These are phyloP conservation scores for Papilio dardanus DNA, from an alignment of 1,140 invertebrate species.

Conservation along the genomic window DNA sequence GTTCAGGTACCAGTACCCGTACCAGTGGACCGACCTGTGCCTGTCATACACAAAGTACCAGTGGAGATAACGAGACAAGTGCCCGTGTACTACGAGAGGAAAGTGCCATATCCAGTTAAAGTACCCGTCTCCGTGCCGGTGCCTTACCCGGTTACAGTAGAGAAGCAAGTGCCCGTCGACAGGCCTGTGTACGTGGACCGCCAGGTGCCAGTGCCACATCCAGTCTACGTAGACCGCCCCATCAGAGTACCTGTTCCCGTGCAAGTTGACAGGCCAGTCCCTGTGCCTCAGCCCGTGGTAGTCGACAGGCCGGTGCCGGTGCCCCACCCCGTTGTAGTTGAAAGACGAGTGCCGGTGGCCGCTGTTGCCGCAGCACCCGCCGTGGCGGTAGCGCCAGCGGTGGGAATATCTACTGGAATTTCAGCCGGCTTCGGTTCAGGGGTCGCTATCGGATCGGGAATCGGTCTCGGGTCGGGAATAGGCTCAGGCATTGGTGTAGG, in stretches of 20 bases:
- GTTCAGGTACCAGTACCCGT: constrained; percentile 82
- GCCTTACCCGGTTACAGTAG: constrained; percentile 73
- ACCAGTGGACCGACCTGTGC: constrained; percentile 70
- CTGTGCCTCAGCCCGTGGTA: constrained; percentile 70
- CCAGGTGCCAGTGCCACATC: constrained; percentile 70
- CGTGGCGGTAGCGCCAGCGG: constrained; percentile 42
- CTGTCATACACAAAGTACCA: constrained; percentile 70
- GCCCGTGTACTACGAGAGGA: constrained; percentile 80
- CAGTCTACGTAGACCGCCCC: constrained; percentile 68
- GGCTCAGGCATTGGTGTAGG: constrained; percentile 5
- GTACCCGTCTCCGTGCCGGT: constrained; percentile 71
- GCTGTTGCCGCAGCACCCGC: constrained; percentile 34
- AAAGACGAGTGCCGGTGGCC: constrained; percentile 54
- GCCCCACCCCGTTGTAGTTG: constrained; percentile 64
- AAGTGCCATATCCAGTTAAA: constrained; percentile 72
- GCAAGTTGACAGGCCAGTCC: constrained; percentile 69
- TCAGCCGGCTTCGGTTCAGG: constrained; percentile 31
- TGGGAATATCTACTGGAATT: constrained; percentile 33
- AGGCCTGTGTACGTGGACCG: constrained; percentile 75
- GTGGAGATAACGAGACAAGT: constrained; percentile 83
- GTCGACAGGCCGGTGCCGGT: constrained; percentile 71
- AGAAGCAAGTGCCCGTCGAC: constrained; percentile 72
- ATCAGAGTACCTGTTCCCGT: constrained; percentile 69
- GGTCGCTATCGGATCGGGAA: neutral
- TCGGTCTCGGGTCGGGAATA: constrained; percentile 26